Percentiles rank a stretch among this genome's conserved stretches.
These are phyloP conservation scores for Acanthococcus lagerstroemiae DNA, from an alignment of 2,888 invertebrate genomes.

Conservation along the genomic window DNA sequence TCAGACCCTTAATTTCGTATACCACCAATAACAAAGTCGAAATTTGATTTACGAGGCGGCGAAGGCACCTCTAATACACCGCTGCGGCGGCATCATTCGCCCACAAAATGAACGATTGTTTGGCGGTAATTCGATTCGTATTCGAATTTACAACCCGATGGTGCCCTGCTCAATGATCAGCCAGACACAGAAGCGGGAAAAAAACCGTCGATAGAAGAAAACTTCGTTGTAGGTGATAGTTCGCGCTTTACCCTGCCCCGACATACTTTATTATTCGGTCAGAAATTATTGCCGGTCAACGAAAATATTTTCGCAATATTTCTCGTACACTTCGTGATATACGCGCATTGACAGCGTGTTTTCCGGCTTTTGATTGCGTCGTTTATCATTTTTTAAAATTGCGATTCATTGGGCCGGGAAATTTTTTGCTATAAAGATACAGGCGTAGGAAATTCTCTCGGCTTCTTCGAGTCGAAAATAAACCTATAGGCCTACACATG, in stretches of 20 bases:
- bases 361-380: conserved; percentile 12
- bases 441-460: background rate
- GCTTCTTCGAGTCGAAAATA: background rate
- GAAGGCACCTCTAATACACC: too few species aligned
- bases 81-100: too few species aligned
- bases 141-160: too few species aligned
- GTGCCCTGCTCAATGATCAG: too few species aligned
- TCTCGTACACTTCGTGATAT: background rate
- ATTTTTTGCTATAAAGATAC: background rate
- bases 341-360: conserved; percentile 5
- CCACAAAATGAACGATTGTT: too few species aligned
- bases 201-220: too few species aligned
- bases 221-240: too few species aligned
- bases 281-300: conserved; percentile 11
- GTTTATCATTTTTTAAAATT: conserved; percentile 17
- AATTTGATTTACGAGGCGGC: too few species aligned
- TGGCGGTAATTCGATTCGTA: too few species aligned
- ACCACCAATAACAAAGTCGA: too few species aligned
- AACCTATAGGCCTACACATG: background rate
- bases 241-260: background rate
- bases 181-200: too few species aligned
- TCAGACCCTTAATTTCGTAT: too few species aligned
- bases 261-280: background rate
- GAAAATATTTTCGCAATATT: conserved; percentile 7
- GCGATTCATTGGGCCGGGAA: conserved; percentile 6